Evolutionary conservation across 2,797 vertebrate species (phyloP).

Genomic region (Tenualosa ilisha): DNA sequence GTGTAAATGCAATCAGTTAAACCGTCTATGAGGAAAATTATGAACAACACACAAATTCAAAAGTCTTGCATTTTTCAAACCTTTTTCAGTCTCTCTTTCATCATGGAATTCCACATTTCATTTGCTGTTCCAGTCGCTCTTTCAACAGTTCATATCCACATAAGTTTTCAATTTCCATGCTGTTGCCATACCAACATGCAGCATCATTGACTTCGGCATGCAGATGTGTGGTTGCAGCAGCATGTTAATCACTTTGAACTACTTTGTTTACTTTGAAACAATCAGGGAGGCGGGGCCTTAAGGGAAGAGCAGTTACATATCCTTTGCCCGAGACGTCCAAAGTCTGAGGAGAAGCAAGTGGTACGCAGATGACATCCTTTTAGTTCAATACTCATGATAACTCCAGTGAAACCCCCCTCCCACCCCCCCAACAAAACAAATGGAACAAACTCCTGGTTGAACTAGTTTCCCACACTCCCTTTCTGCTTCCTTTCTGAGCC

Average conservation of each 20-base stretch:
- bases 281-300: neutral
- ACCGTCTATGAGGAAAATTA: neutral
- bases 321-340: conserved; percentile 56
- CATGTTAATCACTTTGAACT: conserved; percentile 69
- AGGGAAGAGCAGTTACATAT: conserved; percentile 40
- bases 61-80: neutral
- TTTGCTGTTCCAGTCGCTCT: neutral
- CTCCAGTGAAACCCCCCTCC: conserved; percentile 45
- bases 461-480: conserved; percentile 45
- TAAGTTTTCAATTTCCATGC: conserved; percentile 27
- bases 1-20: neutral
- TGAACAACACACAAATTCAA: neutral
- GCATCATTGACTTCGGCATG: conserved; percentile 55
- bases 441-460: conserved; percentile 26
- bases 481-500: conserved; percentile 55
- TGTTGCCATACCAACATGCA: conserved; percentile 55
- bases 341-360: conserved; percentile 58
- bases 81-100: conserved; percentile 12
- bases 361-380: conserved; percentile 59
- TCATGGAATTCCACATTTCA: conserved; percentile 27
- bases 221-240: conserved; percentile 58
- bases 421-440: conserved; percentile 29
- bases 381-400: conserved; percentile 55
- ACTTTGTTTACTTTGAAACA: conserved; percentile 60
- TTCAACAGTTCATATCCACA: conserved; percentile 36